A percentile compares a stretch with the other conserved stretches of the same genome.
These are phyloP conservation scores for Acrocyrtus sp. DNA, from an alignment of 2,888 invertebrate species.

Conservation along the genomic window DNA sequence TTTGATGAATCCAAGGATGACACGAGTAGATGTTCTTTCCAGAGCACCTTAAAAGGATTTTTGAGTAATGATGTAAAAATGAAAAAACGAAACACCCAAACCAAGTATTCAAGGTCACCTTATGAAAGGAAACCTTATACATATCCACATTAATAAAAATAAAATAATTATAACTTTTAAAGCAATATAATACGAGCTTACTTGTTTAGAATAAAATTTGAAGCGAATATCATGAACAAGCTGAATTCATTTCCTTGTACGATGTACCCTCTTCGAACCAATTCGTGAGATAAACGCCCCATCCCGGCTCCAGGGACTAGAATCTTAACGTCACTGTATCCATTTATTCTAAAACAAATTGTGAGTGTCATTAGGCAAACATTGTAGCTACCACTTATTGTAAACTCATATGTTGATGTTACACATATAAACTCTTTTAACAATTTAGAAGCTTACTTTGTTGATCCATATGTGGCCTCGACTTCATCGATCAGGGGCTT, in stretches of 20 bases:
- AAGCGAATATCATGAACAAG: constrained; percentile 95
- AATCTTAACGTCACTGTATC: constrained; percentile 71
- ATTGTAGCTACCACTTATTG: no score
- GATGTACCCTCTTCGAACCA: constrained; percentile 86
- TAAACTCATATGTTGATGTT: not conserved
- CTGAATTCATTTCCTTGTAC: constrained; percentile 99
- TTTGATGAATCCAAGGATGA: constrained; percentile 96
- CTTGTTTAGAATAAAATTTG: constrained; percentile 94
- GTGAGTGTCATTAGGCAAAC: not conserved
- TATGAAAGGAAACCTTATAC: no score
- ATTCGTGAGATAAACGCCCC: constrained; percentile 92
- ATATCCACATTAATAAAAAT: no score
- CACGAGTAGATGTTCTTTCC: constrained; percentile 79
- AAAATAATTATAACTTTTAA: no score
- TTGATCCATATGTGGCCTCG: constrained; percentile 74
- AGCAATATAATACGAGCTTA: no score
- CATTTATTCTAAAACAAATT: constrained; percentile 19
- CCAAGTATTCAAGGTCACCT: constrained; percentile 64
- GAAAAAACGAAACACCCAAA: constrained; percentile 20
- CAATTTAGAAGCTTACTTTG: constrained; percentile 53
- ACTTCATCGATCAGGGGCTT: constrained; percentile 89
- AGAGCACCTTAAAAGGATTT: constrained; percentile 73
- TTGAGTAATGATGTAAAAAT: no score
- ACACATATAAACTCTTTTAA: not conserved
- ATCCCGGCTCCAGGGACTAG: constrained; percentile 97